Evolutionary conservation across 1,140 invertebrate species (phyloP), one percentile per base, ranked within the genome.

Genomic region (Anagrus nilaparvatae): DNA sequence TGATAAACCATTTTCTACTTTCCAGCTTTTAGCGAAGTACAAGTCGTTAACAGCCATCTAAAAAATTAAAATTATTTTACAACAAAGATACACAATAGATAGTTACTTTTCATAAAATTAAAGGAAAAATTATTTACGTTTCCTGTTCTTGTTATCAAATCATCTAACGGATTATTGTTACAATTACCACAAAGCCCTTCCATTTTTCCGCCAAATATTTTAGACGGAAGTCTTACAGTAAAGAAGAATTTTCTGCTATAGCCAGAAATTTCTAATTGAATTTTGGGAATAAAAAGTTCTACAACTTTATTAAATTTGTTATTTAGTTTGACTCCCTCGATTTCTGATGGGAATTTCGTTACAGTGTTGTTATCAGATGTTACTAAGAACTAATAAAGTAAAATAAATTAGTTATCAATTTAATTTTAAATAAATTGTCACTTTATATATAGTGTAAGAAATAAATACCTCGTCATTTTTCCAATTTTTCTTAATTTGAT

Each of bases 101-200:
- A n/a, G n/a, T n/a, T n/a, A n/a, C n/a, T n/a, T n/a, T n/a, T n/a
- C n/a, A n/a, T n/a, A n/a, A n/a, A n/a, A n/a, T n/a, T 63, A 35
- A 39, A 37, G 2, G 47, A n/a, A n/a, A n/a, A n/a, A n/a, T n/a
- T n/a, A n/a, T n/a, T n/a, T n/a, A n/a, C n/a, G n/a, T n/a, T n/a
- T n/a, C n/a, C n/a, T n/a, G n/a, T n/a, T n/a, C n/a, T n/a, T n/a
- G n/a, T 74, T n/a, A 62, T 70, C 17, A 82, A 53, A 53, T 85
- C 81, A 52, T 81, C 75, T 0, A 72, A 62, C 9, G 69, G 58
- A 53, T 83, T 71, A 9, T 71, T 70, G 48, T 86, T 82, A 55
- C 86, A 89, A 47, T 79, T 73, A 36, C 85, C 85, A 58, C 86
- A 89, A 1, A 89, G 60, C 27, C 86, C 87, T 61, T 87, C 81